Evolutionary conservation across 1,140 invertebrate genomes (phyloP), one percentile per base, ranked within the genome.

Genomic region (Argopecten irradians): DNA sequence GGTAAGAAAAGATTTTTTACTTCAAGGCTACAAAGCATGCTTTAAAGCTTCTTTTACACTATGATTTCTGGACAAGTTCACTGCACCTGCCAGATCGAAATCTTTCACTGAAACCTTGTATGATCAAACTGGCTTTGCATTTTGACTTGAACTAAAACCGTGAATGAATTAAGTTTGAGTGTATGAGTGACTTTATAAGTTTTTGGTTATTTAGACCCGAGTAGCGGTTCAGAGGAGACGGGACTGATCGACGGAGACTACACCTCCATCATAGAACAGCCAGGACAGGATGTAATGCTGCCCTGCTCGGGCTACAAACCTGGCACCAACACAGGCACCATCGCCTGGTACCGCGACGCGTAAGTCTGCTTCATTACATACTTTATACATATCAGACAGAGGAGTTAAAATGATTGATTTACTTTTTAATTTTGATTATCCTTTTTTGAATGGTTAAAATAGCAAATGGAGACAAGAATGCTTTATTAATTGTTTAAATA

Each of bases 301-400:
- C 32, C 36, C 0, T 92, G 90, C 87, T 82, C 85, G 13, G 82
- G 85, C 55, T 88, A 88, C 85, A 82, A 83, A 71, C 55, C 55
- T 3, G 55, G 55, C 1, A 39, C 83, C 11, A 87, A 71, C 16
- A 83, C 87, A 32, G 86, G 88, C 22, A 89, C 85, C 33, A 83
- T 92, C 19, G 85, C 89, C 34, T 93, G 92, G 92, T 93, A 92
- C 85, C 89, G 89, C 46, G 91, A 93, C 84, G 87, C 89, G 92
- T 93, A 84, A 90, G 91, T 39, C 39, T 85, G n/a, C 34, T 28
- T 43, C 3, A 8, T n/a, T 46, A 28, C 11, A 35, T 3, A 34
- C 32, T 35, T 13, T 83, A 28, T 33, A 83, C 32, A 8, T 11
- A 1, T 83, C 16, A 7, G 32, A 34, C 9, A 35, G 8, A n/a